A percentile compares a stretch with the other conserved stretches of the same genome.
These are phyloP conservation scores for Mesopsocus fuscifrons DNA, from an alignment of 2,888 invertebrate species.

Conservation along the genomic window DNA sequence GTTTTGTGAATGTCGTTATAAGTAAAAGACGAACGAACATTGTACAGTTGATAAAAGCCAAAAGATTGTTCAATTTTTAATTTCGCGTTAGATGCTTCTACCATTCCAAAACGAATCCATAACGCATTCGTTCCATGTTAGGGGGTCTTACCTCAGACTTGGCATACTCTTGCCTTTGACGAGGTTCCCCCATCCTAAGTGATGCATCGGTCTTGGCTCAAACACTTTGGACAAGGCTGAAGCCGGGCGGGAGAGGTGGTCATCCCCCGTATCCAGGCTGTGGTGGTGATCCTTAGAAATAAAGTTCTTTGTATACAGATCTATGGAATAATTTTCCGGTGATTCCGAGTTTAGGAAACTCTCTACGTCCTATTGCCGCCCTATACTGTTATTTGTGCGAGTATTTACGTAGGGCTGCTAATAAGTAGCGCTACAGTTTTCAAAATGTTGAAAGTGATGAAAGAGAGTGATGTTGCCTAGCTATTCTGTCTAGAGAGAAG, in stretches of 20 bases:
- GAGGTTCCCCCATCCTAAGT: constrained; percentile 36
- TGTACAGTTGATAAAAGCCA: too few species aligned
- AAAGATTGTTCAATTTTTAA: too few species aligned
- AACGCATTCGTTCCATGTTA: too few species aligned
- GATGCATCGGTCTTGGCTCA: constrained; percentile 31
- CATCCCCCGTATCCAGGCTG: constrained; percentile 63
- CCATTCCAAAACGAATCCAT: too few species aligned
- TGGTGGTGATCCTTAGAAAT: constrained; percentile 53
- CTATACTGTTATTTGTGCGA: too few species aligned
- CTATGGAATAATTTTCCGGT: background rate
- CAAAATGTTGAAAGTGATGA: constrained; percentile 12
- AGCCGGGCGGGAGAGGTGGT: constrained; percentile 49
- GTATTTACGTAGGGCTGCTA: too few species aligned
- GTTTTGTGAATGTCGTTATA: too few species aligned
- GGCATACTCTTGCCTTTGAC: constrained; percentile 95
- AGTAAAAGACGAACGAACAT: too few species aligned
- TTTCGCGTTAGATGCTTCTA: too few species aligned
- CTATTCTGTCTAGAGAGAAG: too few species aligned
- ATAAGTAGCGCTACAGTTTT: background rate
- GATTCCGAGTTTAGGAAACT: too few species aligned
- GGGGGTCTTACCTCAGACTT: constrained; percentile 78
- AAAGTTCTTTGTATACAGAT: background rate
- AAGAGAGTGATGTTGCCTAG: constrained; percentile 12
- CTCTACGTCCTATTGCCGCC: too few species aligned
- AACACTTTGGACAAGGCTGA: constrained; percentile 43